Conservation (phyloP, 1,140 invertebrate species). For the Bombyx mandarina region DNA sequence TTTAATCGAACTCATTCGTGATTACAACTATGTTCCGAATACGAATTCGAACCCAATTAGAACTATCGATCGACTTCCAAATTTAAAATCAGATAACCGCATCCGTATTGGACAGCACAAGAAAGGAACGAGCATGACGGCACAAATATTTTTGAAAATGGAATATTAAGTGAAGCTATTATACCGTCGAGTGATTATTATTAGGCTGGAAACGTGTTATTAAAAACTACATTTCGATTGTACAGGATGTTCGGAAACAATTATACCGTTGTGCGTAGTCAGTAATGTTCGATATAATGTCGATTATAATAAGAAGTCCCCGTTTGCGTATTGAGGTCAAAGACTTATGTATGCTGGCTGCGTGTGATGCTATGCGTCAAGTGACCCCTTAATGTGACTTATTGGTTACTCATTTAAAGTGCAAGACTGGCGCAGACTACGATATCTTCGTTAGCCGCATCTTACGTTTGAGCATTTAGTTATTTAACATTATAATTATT, state of each 20-base stretch:
- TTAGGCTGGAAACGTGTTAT: constrained; percentile 44
- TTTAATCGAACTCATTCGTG: constrained; percentile 21
- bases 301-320: constrained; percentile 33
- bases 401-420: constrained; percentile 63
- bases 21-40: constrained; percentile 34
- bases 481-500: too few species aligned
- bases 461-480: too few species aligned
- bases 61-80: constrained; percentile 51
- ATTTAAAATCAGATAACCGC: constrained; percentile 62
- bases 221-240: constrained; percentile 40
- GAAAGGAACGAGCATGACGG: constrained; percentile 64
- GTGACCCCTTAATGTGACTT: constrained; percentile 64
- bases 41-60: constrained; percentile 41
- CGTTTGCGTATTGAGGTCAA: constrained; percentile 57
- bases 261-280: constrained; percentile 4
- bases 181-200: constrained; percentile 58
- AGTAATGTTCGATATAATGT: constrained; percentile 8
- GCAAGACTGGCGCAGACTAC: constrained; percentile 28
- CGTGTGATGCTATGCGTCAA: constrained; percentile 53
- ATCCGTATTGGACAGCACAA: constrained; percentile 46
- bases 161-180: constrained; percentile 68
- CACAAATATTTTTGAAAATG: constrained; percentile 70
- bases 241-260: constrained; percentile 5
- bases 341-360: constrained; percentile 55
- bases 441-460: constrained; percentile 8